Conservation (phyloP, 2,888 invertebrate species). For the Ypsolopha scabrella region DNA sequence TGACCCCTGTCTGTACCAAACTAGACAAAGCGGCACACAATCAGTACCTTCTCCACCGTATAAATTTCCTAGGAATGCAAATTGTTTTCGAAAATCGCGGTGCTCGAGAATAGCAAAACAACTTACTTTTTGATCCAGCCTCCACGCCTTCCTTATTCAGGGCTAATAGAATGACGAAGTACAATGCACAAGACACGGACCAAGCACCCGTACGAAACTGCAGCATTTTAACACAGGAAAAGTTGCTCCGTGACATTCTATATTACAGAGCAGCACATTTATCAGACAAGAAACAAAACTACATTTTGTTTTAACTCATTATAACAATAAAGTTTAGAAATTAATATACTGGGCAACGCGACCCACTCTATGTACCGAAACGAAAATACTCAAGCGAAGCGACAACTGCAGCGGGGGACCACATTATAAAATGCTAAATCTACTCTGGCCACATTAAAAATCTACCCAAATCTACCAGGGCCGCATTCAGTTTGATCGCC, state of each 20-base stretch:
- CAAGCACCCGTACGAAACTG: conserved; percentile 36
- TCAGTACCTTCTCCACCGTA: no score
- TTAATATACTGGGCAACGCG: background rate
- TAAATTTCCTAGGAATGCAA: no score
- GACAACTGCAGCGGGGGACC: background rate
- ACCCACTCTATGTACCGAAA: no score
- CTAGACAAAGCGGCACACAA: no score
- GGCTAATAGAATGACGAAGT: conserved; percentile 44
- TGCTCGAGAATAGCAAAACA: background rate
- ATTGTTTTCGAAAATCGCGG: no score
- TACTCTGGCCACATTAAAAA: no score
- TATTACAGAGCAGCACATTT: background rate
- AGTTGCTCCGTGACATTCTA: conserved; percentile 26
- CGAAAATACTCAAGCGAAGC: background rate
- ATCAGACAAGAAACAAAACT: background rate
- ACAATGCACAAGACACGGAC: conserved; percentile 33
- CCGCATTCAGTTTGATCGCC: no score
- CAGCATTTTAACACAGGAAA: conserved; percentile 43
- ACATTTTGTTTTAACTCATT: conserved; percentile 1
- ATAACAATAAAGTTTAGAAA: conserved; percentile 1
- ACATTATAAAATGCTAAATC: no score
- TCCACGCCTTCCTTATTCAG: conserved; percentile 48
- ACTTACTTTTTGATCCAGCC: conserved; percentile 52
- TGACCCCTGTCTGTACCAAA: no score
- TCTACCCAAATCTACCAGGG: no score